Base-by-base conservation (phyloP, 2,113 vertebrate species). In the Anoplopoma fimbria region DNA sequence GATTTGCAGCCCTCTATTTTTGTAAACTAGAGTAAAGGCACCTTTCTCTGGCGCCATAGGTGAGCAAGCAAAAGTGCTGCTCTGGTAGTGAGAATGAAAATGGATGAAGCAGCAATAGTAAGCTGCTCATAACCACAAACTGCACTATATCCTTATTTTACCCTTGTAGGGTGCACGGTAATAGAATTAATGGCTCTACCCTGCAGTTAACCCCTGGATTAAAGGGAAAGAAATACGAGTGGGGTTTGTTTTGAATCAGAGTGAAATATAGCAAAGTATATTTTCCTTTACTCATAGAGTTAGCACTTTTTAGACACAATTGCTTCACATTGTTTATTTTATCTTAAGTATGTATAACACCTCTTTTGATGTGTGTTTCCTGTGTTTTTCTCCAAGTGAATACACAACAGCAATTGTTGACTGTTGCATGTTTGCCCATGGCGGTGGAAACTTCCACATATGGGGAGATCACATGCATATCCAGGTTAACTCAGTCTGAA, bases 1-100 rank as follows among this genome's bases (percentile, higher is more conserved):
- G 79, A 86, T 89, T 88, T 79, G 17, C 82, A 75, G 65, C 70
- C 69, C 19, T 69, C 31, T 80, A 31, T 57, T 82, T 81, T 82
- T 81, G 67, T 82, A 4, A 85, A 58, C 61, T 61, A 38, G 27
- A 87, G 70, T 14, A 73, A 77, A 21, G 58, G 34, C 34, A 63
- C 53, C 36, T 85, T 77, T 68, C 67, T 78, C 47, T 63, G 53
- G n/a, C 9, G 14, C 75, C 40, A 12, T 70, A 83, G 77, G 75
- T 84, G 87, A 83, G 64, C 67, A 77, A 69, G 40, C 61, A 62
- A 58, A 85, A 75, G 72, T 47, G 51, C 68, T 47, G 83, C 55
- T 79, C 45, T 36, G 53, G 21, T 67, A 61, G 70, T 9, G 4
- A 34, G 34, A 62, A 33, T 29, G 82, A 68, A 75, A 79, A 72